Conservation (phyloP, 2,888 invertebrate genomes). For the Apamea epomidion region DNA sequence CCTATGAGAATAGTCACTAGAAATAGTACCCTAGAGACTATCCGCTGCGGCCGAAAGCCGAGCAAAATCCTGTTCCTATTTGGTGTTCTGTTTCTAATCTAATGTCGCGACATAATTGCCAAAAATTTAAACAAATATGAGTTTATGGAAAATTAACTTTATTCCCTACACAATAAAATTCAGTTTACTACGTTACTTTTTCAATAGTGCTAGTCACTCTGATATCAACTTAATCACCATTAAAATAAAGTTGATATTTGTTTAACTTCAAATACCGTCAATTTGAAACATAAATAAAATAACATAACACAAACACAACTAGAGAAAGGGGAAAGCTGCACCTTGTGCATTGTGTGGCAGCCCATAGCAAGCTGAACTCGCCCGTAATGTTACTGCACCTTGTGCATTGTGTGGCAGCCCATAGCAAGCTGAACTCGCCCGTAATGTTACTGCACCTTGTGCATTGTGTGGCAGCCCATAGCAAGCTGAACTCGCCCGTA, state of each 20-base stretch:
- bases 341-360: neutral
- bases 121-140: too few relatives aligned
- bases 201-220: too few relatives aligned
- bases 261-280: too few relatives aligned
- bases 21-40: neutral
- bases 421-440: neutral
- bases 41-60: neutral
- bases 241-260: too few relatives aligned
- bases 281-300: too few relatives aligned
- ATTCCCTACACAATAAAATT: too few relatives aligned
- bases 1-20: neutral
- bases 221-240: too few relatives aligned
- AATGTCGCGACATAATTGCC: too few relatives aligned
- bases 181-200: too few relatives aligned
- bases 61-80: neutral
- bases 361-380: neutral
- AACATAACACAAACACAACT: neutral
- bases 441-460: neutral
- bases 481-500: neutral
- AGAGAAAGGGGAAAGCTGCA: neutral
- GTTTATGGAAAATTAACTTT: too few relatives aligned
- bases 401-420: neutral
- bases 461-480: neutral
- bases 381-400: neutral
- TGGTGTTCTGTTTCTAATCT: neutral